A percentile compares a stretch with the other conserved stretches of the same genome.
Evolutionary conservation across 2,888 invertebrate species (phyloP).

Genomic region (Pandemis corylana): DNA sequence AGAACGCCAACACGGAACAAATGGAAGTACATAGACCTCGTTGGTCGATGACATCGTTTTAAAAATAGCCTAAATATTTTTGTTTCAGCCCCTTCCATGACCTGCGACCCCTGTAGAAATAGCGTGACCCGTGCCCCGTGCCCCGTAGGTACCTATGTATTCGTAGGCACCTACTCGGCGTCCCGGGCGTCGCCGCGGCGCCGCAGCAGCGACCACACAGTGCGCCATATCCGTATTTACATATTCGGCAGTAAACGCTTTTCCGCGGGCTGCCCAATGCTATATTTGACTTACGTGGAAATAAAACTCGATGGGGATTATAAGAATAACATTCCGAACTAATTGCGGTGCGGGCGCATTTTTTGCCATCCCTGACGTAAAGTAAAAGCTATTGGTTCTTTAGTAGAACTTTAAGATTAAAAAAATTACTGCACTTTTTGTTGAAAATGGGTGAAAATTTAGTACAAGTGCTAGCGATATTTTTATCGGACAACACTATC

Average conservation of each 20-base stretch:
- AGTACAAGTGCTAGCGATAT: background rate
- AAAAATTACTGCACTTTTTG: too few species aligned
- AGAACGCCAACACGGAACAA: background rate
- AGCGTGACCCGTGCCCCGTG: background rate
- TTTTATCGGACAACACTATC: background rate
- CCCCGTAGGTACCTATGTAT: background rate
- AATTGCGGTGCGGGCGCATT: background rate
- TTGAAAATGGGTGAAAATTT: background rate
- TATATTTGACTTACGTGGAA: background rate
- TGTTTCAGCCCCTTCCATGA: background rate
- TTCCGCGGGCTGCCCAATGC: background rate
- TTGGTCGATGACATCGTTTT: slow-evolving; percentile 2
- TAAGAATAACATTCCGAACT: background rate
- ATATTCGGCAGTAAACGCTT: slow-evolving; percentile 11
- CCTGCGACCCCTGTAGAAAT: slow-evolving; percentile 15
- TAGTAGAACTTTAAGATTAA: too few species aligned
- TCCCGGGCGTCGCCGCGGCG: background rate
- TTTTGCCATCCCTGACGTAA: too few species aligned
- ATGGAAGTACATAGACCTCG: background rate
- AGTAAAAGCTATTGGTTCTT: too few species aligned
- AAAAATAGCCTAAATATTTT: slow-evolving; percentile 11
- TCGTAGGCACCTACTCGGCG: background rate
- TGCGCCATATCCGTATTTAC: slow-evolving; percentile 20
- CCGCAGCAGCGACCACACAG: slow-evolving; percentile 18
- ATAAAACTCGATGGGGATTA: background rate